Evolutionary conservation across 2,888 invertebrate genomes (phyloP).

Genomic region (Oscheius myriophilus): DNA sequence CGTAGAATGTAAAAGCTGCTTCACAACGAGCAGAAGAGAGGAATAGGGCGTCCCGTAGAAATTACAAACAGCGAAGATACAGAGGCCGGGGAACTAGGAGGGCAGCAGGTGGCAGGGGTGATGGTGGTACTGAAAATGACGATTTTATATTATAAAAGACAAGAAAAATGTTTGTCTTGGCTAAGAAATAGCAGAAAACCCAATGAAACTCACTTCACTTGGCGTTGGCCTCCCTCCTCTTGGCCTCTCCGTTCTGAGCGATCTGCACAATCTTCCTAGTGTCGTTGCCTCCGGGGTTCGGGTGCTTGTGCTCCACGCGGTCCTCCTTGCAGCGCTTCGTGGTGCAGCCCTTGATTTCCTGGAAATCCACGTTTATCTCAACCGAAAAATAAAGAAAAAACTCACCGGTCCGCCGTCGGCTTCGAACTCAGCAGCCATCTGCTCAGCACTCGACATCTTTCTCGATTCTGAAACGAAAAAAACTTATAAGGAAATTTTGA

Average conservation of each 20-base stretch:
- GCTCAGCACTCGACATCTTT: slow-evolving; percentile 58
- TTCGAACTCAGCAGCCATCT: slow-evolving; percentile 64
- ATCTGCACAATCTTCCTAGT: slow-evolving; percentile 61
- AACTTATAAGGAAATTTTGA: too few species aligned
- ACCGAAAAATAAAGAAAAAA: neutral
- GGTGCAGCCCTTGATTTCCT: slow-evolving; percentile 44
- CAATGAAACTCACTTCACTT: slow-evolving; percentile 8
- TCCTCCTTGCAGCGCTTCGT: slow-evolving; percentile 65
- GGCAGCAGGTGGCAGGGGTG: neutral
- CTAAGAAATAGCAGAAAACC: neutral
- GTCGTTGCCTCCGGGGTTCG: slow-evolving; percentile 60
- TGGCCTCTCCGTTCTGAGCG: slow-evolving; percentile 65
- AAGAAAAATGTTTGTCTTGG: too few species aligned
- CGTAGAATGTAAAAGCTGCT: slow-evolving; percentile 25
- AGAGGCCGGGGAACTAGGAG: slow-evolving; percentile 8
- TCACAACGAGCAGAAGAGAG: slow-evolving; percentile 3
- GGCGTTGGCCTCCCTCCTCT: slow-evolving; percentile 58
- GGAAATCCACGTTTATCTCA: slow-evolving; percentile 14
- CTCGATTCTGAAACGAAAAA: slow-evolving; percentile 5
- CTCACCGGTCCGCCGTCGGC: slow-evolving; percentile 55
- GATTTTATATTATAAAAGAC: too few species aligned
- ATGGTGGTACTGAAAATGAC: too few species aligned
- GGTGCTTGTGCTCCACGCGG: slow-evolving; percentile 66
- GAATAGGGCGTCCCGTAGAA: slow-evolving; percentile 26
- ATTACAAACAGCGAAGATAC: neutral